phyloP scores from a whole-genome alignment of 2,797 vertebrate genomes.

The Microtus agrestis region DNA sequence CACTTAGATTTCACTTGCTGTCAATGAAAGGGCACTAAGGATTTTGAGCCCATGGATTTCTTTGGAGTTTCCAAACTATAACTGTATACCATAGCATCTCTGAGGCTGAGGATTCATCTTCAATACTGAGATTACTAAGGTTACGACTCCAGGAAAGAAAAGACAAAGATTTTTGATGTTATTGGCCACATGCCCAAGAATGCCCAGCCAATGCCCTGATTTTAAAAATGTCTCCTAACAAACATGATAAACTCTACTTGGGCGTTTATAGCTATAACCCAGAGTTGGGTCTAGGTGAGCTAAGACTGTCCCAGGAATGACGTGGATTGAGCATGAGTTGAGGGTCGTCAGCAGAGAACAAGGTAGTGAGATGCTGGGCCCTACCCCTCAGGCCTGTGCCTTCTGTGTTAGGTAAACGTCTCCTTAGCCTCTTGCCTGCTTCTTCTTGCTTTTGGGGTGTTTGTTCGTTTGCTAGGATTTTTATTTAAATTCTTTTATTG shows the following conservation, averaged over 20 bases:
- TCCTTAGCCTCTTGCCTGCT: not conserved
- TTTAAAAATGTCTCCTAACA: not conserved
- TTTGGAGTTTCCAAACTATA: not conserved
- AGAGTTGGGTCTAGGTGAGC: not conserved
- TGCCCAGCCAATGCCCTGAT: not conserved
- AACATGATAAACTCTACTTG: not conserved
- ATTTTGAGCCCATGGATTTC: not conserved
- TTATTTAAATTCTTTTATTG: constrained; percentile 36
- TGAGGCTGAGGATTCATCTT: not conserved
- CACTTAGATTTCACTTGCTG: not conserved
- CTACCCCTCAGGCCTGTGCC: not conserved
- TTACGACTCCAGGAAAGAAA: not conserved
- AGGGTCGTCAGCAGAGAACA: not conserved
- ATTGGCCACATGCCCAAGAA: not conserved
- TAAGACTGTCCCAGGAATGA: not conserved
- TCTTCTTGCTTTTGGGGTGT: constrained; percentile 32
- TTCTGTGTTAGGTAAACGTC: not conserved
- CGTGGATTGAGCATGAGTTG: not conserved
- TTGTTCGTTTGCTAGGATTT: not conserved
- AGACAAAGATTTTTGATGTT: not conserved
- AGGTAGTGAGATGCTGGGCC: not conserved
- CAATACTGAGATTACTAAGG: not conserved
- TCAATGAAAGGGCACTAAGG: not conserved
- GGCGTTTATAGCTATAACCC: not conserved
- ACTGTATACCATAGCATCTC: not conserved